Conservation (phyloP, 2,797 vertebrate genomes). For the Poliocrania exsul region DNA sequence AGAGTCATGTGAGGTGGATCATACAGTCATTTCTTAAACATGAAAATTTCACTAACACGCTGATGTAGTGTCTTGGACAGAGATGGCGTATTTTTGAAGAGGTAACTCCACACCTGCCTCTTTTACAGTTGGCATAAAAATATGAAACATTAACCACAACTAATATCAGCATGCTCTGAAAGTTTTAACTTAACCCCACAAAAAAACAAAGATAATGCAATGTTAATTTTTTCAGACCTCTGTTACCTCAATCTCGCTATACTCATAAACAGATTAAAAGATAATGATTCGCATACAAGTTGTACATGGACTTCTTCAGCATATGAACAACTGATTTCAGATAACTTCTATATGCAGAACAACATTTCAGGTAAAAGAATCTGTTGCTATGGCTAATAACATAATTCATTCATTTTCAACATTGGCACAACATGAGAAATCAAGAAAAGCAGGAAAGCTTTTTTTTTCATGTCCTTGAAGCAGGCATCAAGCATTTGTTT, state of each 20-base stretch:
- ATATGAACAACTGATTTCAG: slow-evolving; percentile 34
- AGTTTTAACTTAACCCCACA: not conserved
- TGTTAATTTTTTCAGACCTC: slow-evolving; percentile 63
- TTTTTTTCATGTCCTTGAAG: slow-evolving; percentile 13
- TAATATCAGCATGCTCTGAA: not conserved
- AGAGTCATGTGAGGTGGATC: not conserved
- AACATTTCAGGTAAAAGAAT: slow-evolving; percentile 36
- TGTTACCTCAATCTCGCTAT: slow-evolving; percentile 36
- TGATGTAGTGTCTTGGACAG: not conserved
- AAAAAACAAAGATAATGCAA: slow-evolving; percentile 29
- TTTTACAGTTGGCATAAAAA: not conserved
- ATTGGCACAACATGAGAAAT: slow-evolving; percentile 19
- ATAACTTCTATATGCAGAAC: slow-evolving; percentile 4
- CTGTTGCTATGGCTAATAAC: slow-evolving; percentile 4
- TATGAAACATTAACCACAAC: not conserved
- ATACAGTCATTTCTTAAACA: not conserved
- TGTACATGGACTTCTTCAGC: slow-evolving; percentile 13
- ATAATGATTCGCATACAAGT: slow-evolving; percentile 57
- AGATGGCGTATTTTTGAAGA: not conserved
- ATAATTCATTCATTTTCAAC: slow-evolving; percentile 37
- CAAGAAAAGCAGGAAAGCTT: slow-evolving; percentile 5
- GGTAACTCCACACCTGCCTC: rapidly evolving
- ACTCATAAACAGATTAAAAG: slow-evolving; percentile 57
- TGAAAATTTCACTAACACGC: not conserved
- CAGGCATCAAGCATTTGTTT: slow-evolving; percentile 38